Conservation (phyloP, 2,113 vertebrate genomes). For the Pangasianodon hypophthalmus region DNA sequence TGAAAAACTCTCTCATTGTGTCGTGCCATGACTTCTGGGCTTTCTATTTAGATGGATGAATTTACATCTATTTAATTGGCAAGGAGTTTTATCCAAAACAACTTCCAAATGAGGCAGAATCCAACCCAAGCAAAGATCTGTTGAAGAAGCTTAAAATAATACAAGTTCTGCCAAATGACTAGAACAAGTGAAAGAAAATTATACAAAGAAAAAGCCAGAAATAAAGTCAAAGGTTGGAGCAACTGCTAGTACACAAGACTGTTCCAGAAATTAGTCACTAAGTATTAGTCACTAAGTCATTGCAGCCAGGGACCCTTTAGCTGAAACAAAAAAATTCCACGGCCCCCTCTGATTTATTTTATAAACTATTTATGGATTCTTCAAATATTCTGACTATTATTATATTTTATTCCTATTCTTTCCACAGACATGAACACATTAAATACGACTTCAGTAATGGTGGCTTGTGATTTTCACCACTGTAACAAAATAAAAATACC, state of each 20-base stretch:
- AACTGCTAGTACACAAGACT: neutral
- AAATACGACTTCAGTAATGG: neutral
- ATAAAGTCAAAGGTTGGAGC: neutral
- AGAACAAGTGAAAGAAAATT: neutral
- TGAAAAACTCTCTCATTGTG: neutral
- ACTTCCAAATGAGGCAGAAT: neutral
- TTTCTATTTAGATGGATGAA: neutral
- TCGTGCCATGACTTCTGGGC: neutral
- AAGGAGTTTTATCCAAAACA: neutral
- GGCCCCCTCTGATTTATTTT: too few relatives aligned
- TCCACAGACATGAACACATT: neutral
- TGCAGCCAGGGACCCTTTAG: too few relatives aligned
- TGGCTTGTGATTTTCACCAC: too few relatives aligned
- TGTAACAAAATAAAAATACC: too few relatives aligned
- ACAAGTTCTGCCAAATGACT: neutral
- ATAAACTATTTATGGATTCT: too few relatives aligned
- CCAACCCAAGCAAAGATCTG: neutral
- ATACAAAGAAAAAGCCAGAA: neutral
- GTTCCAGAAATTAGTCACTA: neutral
- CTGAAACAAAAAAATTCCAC: too few relatives aligned
- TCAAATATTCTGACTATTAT: too few relatives aligned
- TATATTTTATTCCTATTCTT: neutral
- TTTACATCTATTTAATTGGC: neutral
- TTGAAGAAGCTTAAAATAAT: neutral
- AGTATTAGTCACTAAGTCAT: neutral